Base-by-base conservation (phyloP, 2,797 vertebrate species). In the Poecilia velifera region DNA sequence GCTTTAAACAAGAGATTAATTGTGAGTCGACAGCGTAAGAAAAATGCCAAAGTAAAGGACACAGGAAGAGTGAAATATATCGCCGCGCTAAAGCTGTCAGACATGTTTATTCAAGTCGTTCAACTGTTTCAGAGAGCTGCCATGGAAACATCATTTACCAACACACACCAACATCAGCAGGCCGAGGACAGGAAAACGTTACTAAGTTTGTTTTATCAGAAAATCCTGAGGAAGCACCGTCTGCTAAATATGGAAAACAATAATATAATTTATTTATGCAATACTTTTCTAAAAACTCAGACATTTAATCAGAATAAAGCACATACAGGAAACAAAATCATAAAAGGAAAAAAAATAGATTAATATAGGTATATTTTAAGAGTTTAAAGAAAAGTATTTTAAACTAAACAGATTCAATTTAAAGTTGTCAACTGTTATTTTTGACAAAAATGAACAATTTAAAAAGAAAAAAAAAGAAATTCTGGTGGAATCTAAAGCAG, bases 1-100 rank as follows among this genome's bases (percentile, higher is more conserved):
- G 6, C 88, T 91, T 94, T 92, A 91, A 95, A 94, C 85, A 82
- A 89, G 84, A 93, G 92, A 95, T 94, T 95, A 92, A 93, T 93
- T 85, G 90, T 34, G 81, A 89, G 90, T 45, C 53, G 90, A 92
- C 91, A 86, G 88, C 80, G 91, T 86, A 93, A 93, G 93, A 94
- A 92, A 92, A 93, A 94, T 91, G 94, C 91, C 91, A 89, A 87
- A 93, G 90, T 86, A 94, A 92, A 93, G 91, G 93, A 93, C 92
- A 93, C 90, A 91, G 78, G 86, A 83, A 82, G 89, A 81, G 87
- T 89, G 90, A 92, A 91, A 91, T 91, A 86, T 90, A 91, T 90
- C 53, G 83, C 87, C 81, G 89, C 73, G 87, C 91, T 93, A 87
- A 92, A 91, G 84, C 90, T 90, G 89, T 91, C 89, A 85, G 76